phyloP scores from a whole-genome alignment of 2,113 vertebrate genomes.

The Scomber colias region DNA sequence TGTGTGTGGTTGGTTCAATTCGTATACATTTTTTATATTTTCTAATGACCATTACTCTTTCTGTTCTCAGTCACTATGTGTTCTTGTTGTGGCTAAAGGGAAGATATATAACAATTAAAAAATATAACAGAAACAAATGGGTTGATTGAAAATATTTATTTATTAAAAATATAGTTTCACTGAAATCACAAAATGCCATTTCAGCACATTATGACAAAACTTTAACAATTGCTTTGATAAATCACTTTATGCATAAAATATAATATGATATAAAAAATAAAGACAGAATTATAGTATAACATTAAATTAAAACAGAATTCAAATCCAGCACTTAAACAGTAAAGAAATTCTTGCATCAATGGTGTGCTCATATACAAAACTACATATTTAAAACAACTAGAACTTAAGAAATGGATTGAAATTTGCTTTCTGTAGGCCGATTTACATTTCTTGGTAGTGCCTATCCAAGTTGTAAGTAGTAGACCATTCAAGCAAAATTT shows the following conservation, averaged over 20 bases:
- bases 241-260: conserved; percentile 47
- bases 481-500: conserved; percentile 40
- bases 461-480: conserved; percentile 41
- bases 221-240: conserved; percentile 28
- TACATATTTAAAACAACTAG: conserved; percentile 45
- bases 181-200: conserved; percentile 52
- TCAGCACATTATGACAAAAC: conserved; percentile 30
- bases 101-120: neutral
- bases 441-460: conserved; percentile 19
- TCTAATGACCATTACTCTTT: neutral
- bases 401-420: conserved; percentile 39
- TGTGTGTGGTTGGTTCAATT: neutral
- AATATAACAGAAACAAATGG: neutral
- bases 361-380: conserved; percentile 25
- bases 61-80: neutral
- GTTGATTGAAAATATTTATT: conserved; percentile 69
- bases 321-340: conserved; percentile 64
- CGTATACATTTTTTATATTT: neutral
- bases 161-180: conserved; percentile 74
- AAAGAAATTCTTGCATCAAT: conserved; percentile 37
- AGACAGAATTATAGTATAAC: conserved; percentile 37
- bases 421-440: conserved; percentile 27
- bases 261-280: conserved; percentile 59
- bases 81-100: conserved; percentile 1
- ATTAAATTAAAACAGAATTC: conserved; percentile 56